A percentile compares a stretch with the other conserved stretches of the same genome.
Conservation (phyloP, 92 coral and sea anemone genomes). For the Porites evermanni region DNA sequence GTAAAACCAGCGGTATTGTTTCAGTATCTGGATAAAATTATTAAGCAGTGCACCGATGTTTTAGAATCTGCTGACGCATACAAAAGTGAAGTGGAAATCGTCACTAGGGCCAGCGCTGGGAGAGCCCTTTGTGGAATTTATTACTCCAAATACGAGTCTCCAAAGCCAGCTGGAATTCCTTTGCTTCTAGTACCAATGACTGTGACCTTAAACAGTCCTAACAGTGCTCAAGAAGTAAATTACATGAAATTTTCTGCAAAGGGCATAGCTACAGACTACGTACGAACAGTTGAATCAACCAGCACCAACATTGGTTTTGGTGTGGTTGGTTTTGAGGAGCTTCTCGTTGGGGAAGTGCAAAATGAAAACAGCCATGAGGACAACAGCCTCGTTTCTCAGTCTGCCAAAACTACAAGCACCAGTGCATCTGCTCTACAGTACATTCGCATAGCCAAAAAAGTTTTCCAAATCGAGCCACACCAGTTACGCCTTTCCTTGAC, state of each 20-base stretch:
- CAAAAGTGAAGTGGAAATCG: conserved; percentile 44
- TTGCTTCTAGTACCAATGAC: conserved; percentile 28
- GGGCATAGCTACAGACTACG: conserved; percentile 40
- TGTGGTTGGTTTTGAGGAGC: conserved; percentile 35
- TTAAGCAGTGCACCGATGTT: conserved; percentile 4
- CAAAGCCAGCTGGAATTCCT: conserved; percentile 30
- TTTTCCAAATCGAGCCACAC: conserved; percentile 40
- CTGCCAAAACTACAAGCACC: neutral
- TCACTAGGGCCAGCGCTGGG: conserved; percentile 46
- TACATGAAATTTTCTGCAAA: conserved; percentile 32
- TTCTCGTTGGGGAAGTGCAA: conserved; percentile 24
- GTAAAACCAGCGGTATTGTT: conserved; percentile 14
- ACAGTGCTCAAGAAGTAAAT: neutral
- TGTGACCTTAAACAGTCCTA: conserved; percentile 28
- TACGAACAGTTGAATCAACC: conserved; percentile 33
- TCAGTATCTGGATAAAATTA: conserved; percentile 29
- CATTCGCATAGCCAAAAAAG: conserved; percentile 38
- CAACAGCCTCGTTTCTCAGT: neutral
- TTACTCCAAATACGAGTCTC: conserved; percentile 39
- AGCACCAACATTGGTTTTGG: conserved; percentile 42
- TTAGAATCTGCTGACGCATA: conserved; percentile 33
- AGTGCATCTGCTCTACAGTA: conserved; percentile 46
- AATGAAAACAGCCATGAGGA: conserved; percentile 2
- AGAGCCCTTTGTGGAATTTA: conserved; percentile 54
- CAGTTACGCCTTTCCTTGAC: conserved; percentile 11